phyloP scores from a whole-genome alignment of 2,888 invertebrate genomes.

The Erpobdella octoculata region DNA sequence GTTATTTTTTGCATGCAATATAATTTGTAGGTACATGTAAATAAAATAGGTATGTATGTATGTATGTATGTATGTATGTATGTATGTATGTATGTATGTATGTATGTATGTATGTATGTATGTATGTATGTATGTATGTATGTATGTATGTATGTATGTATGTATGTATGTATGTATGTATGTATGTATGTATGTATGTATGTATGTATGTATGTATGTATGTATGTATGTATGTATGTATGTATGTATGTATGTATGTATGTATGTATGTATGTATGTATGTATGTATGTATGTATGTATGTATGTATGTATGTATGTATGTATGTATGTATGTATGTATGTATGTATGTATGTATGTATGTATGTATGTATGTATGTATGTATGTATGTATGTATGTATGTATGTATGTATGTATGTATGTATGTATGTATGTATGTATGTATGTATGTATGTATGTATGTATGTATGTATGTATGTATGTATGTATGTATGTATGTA shows the following conservation, averaged over 20 bases:
- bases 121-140: slow-evolving; percentile 1
- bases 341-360: not conserved
- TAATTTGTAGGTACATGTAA: not conserved
- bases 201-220: slow-evolving; percentile 28
- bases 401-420: slow-evolving; percentile 23
- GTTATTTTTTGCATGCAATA: no score
- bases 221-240: not conserved
- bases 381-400: slow-evolving; percentile 19
- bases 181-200: not conserved
- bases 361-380: not conserved
- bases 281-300: not conserved
- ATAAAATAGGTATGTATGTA: not conserved
- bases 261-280: not conserved
- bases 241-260: not conserved
- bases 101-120: slow-evolving; percentile 18
- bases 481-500: no score
- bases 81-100: slow-evolving; percentile 8
- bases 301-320: slow-evolving; percentile 29
- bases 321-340: slow-evolving; percentile 6
- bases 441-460: no score
- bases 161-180: not conserved
- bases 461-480: no score
- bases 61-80: slow-evolving; percentile 12
- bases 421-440: no score
- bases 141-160: not conserved